Evolutionary conservation across 2,797 vertebrate species (phyloP).

Genomic region (Acropternis orthonyx): DNA sequence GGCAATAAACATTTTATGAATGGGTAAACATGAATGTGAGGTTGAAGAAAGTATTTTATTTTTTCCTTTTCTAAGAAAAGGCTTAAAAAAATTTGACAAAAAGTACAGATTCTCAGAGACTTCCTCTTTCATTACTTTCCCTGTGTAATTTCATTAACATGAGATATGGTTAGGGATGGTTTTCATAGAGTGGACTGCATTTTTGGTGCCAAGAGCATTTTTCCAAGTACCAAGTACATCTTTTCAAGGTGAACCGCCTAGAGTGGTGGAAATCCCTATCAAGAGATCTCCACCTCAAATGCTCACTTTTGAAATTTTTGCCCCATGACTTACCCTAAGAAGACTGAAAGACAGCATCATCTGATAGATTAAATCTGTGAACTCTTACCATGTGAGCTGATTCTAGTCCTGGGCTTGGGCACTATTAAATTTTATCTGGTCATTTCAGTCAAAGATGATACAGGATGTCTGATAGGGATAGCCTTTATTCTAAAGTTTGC

Average conservation of each 20-base stretch:
- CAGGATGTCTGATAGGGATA: neutral
- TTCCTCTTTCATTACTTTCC: neutral
- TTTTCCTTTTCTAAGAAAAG: neutral
- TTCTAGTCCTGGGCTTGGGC: neutral
- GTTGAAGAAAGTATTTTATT: neutral
- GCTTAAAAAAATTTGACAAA: neutral
- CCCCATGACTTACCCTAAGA: neutral
- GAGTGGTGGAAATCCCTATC: neutral
- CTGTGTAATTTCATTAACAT: neutral
- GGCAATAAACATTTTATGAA: neutral
- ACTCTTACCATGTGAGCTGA: rapidly evolving
- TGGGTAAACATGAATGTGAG: neutral
- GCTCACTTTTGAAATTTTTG: neutral
- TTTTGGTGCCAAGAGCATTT: neutral
- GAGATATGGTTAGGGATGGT: neutral
- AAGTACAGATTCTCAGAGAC: neutral
- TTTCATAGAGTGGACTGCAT: neutral
- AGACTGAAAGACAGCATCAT: neutral
- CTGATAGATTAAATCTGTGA: neutral
- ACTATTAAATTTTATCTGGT: neutral
- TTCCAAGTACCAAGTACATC: no score
- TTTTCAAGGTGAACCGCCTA: neutral
- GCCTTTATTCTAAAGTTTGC: neutral
- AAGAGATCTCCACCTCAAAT: neutral
- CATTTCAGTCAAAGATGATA: neutral